Percentiles rank a stretch among this genome's conserved stretches.
Evolutionary conservation across 2,797 vertebrate species (phyloP).

Genomic region (Cynodonichthys magdalenae): DNA sequence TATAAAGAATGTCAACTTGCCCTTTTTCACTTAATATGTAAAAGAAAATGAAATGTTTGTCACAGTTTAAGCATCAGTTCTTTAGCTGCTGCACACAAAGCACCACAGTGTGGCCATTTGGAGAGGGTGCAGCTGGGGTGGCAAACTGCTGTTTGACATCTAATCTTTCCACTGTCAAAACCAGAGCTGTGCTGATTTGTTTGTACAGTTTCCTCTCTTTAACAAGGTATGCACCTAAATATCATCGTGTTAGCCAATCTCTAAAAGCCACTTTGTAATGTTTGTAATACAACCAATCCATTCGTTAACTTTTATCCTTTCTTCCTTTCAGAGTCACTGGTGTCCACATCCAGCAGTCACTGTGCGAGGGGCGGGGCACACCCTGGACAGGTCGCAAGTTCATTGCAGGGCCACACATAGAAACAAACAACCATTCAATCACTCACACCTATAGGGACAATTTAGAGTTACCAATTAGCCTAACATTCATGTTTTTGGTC

Average conservation of each 20-base stretch:
- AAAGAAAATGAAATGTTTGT: neutral
- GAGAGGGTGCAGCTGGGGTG: constrained; percentile 60
- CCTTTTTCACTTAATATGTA: too few species aligned
- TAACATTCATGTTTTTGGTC: too few species aligned
- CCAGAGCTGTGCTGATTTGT: constrained; percentile 28
- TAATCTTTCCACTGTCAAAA: constrained; percentile 39
- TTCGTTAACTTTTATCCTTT: too few species aligned
- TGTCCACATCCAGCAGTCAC: too few species aligned
- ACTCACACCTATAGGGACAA: too few species aligned
- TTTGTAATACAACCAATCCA: neutral
- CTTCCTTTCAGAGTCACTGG: too few species aligned
- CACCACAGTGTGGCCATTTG: constrained; percentile 70
- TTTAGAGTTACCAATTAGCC: too few species aligned
- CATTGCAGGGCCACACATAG: too few species aligned
- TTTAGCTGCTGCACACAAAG: constrained; percentile 65
- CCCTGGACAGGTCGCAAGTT: too few species aligned
- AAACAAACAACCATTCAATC: too few species aligned
- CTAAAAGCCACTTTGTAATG: constrained; percentile 14
- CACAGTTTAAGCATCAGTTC: neutral
- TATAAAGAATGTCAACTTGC: too few species aligned
- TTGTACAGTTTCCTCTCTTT: constrained; percentile 25
- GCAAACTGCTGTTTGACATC: constrained; percentile 70
- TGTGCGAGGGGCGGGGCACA: too few species aligned
- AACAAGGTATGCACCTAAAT: constrained; percentile 15
- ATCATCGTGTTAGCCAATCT: constrained; percentile 5